Base-by-base conservation (phyloP, 2,888 invertebrate species). In the Noctua pronuba region DNA sequence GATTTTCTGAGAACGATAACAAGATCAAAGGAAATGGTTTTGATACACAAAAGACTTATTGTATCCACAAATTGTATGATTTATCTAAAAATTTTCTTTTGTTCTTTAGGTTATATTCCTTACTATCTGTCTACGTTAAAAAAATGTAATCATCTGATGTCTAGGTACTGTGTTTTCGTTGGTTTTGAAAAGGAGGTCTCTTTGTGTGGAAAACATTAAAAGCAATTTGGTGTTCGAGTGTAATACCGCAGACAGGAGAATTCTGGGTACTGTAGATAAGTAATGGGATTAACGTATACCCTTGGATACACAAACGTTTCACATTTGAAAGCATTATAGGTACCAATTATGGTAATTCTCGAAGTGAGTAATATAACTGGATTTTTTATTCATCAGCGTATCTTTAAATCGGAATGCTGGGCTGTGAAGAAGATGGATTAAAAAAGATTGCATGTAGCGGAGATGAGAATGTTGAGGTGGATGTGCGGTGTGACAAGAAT, bases 261-360 rank as follows among this genome's bases (percentile, higher is more conserved):
- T 79, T 67, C 79, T 79, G 84, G 67, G 64, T 64, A 86, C 67
- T 75, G 75, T 65, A 65, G 84, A 75, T 86, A 86, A 86, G 85
- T 85, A 85, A 86, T 77, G 86, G 72, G 80, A 84, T 85, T 85
- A 85, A 41, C 72, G 73, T 64, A 86, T 71, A 84, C 84, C 60
- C 75, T 83, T 75, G 79, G 73, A 70, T 86, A 83, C 79, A 79
- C 84, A 86, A 79, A 86, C 86, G 80, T 79, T 83, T 69, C 62
- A 79, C 84, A 83, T 83, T 75, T 73, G 75, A 84, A 84, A 84
- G 75, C 83, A 69, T 82, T 79, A 62, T 67, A 69, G 31, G 67
- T 75, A 70, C 62, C 84, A 83, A 83, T 84, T 84, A 86, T 84
- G 86, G 60, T 80, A 86, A 86, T 83, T 65, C 67, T 70, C 52